Base-by-base conservation (phyloP, 2,888 invertebrate species). In the Glaucopsyche alexis region DNA sequence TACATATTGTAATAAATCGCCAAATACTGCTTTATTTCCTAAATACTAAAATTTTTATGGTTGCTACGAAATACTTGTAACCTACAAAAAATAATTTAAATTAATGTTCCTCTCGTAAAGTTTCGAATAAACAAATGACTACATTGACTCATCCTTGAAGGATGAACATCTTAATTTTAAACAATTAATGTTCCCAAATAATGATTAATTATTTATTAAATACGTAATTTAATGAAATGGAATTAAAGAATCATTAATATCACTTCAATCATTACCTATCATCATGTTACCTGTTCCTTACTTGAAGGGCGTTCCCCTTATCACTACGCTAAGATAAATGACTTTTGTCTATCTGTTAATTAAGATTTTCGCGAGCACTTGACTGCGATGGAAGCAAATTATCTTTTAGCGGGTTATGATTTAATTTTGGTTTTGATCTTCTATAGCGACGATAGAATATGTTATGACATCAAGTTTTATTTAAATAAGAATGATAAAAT, bases 311-410 rank as follows among this genome's bases (percentile, higher is more conserved):
- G 83, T 80, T 79, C 83, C 84, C 83, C 87, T 88, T 89, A 90
- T 90, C 89, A 86, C 85, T 85, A 82, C 82, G 84, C 84, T 78
- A 84, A 89, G 91, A 91, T 83, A 83, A 87, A 92, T 88, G 82
- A 85, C 85, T 85, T 76, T 79, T 81, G 86, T 88, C 89, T 91
- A 91, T 92, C 93, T 90, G 90, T 91, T 93, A 92, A 92, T 93
- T 93, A 93, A 92, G 91, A 92, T 90, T 91, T 92, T 90, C 89
- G 87, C 91, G 85, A 85, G 83, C 83, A 85, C 87, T 87, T 87
- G 89, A 87, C 88, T 91, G 85, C 85, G 88, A 91, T 91, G 90
- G 78, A 80, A 76, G 86, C 81, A 87, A 92, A 91, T 91, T 90
- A 87, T 87, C 49, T 69, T 79, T 79, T 75, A 71, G 73, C 74